Evolutionary conservation across 2,113 vertebrate species (phyloP), one percentile per base, ranked within the genome.

Genomic region (Anser brachyrhynchus): DNA sequence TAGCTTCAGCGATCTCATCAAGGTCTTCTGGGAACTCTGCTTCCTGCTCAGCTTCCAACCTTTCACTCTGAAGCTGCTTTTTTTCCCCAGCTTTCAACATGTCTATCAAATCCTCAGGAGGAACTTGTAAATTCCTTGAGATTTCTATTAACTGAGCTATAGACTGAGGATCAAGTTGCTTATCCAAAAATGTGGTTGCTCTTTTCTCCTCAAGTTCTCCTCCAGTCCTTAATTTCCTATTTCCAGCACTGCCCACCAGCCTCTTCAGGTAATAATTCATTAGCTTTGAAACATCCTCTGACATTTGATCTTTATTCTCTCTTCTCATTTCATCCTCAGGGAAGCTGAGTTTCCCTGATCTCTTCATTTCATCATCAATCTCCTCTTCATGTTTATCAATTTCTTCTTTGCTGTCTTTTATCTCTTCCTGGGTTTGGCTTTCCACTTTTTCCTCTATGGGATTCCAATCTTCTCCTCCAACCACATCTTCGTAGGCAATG

Each of bases 81-180:
- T 95, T 96, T 66, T 98, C 98, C 71, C 98, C 98, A 9, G 87
- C 97, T 96, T 97, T 98, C 71, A 99, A 94, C 98, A 99, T 98
- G 88, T 99, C 98, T 86, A 99, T 93, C 85, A 99, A 98, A 90
- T 99, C 99, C 95, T 98, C 99, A 2, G 99, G 99, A 49, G 99
- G 99, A 64, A 99, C 99, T 97, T 99, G 98, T 90, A 99, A 98
- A 95, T 98, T 99, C 84, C 98, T 98, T 66, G 99, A 99, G 93
- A 99, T 98, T 95, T 99, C 98, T 72, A 99, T 98, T 86, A 99
- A 96, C 93, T 99, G 98, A 93, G 98, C 99, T 94, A 99, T 95
- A 79, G 98, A 96, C 57, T 97, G 98, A 43, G 99, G 98, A 71
- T 99, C 97, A 1, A 98, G 96, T 54, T 98, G 97, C 51, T 98